Evolutionary conservation across 2,113 vertebrate species (phyloP), one percentile per base, ranked within the genome.

Genomic region (Guaruba guarouba): DNA sequence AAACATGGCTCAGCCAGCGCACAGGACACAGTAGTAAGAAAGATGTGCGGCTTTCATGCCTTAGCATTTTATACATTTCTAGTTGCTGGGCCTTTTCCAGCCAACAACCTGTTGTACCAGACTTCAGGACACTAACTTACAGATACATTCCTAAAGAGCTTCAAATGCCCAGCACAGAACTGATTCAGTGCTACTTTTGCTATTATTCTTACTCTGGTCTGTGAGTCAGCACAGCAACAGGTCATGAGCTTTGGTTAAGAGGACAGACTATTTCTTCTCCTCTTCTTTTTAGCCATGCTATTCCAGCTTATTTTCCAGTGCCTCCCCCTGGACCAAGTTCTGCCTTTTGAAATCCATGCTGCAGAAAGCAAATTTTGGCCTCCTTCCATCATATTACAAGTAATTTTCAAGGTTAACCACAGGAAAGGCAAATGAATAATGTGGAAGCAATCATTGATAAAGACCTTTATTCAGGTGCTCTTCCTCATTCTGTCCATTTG

Each of bases 331-430:
- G 62, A 52, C 28, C 75, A 69, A 82, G 15, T 43, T 43, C 52
- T 87, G 48, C 73, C 55, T 75, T 78, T 88, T 41, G 39, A 90
- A 88, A 88, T 7, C 66, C 31, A 28, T 22, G 9, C 15, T 6
- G 80, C 70, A 82, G 70, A 94, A 92, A 79, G 70, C 39, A 84
- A 75, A 41, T 33, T 25, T 29, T 76, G 59, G 44, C 83, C 52
- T 66, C 73, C 39, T 73, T 82, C 80, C 77, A 81, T 82, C 75
- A 48, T 28, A 37, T 85, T 39, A 29, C 41, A 57, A 91, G 81
- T 49, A 17, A 83, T 90, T 95, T 70, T 64, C 86, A 94, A 90
- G 75, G 91, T 92, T 88, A 95, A 46, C 27, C 90, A 61, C 66
- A 57, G 74, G 33, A 31, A 93, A 95, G 31, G 23, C 41, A 52